Evolutionary conservation across 1,140 invertebrate genomes (phyloP).

Genomic region (Magallana angulata): DNA sequence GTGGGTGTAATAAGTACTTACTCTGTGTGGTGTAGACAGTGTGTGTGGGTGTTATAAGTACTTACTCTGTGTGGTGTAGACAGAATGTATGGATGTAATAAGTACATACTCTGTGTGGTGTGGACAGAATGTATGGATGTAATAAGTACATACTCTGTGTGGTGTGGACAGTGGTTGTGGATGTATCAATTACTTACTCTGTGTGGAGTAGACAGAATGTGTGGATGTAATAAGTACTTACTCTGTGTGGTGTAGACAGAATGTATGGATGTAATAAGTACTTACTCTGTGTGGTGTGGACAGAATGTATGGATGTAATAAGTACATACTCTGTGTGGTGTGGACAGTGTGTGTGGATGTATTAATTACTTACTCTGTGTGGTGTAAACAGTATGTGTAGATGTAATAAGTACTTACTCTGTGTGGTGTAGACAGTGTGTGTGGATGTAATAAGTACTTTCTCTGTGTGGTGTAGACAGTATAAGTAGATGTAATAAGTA

Average conservation of each 20-base stretch:
- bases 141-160: neutral
- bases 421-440: slow-evolving; percentile 92
- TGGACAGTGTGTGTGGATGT: slow-evolving; percentile 91
- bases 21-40: neutral
- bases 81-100: neutral
- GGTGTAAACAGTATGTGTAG: neutral
- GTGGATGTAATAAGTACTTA: neutral
- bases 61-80: slow-evolving; percentile 7
- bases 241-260: neutral
- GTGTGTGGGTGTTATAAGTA: neutral
- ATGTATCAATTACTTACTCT: slow-evolving; percentile 74
- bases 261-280: neutral
- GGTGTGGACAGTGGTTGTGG: neutral
- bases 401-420: slow-evolving; percentile 80
- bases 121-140: neutral
- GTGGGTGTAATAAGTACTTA: too few species aligned
- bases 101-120: neutral
- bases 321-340: slow-evolving; percentile 87
- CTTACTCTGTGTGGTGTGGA: neutral
- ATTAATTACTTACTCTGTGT: neutral
- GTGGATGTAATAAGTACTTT: slow-evolving; percentile 83
- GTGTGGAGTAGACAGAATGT: slow-evolving; percentile 81
- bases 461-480: too few species aligned
- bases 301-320: neutral
- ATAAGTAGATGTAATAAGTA: too few species aligned